phyloP scores from a whole-genome alignment of 2,797 vertebrate species.

The Oreochromis grahami region DNA sequence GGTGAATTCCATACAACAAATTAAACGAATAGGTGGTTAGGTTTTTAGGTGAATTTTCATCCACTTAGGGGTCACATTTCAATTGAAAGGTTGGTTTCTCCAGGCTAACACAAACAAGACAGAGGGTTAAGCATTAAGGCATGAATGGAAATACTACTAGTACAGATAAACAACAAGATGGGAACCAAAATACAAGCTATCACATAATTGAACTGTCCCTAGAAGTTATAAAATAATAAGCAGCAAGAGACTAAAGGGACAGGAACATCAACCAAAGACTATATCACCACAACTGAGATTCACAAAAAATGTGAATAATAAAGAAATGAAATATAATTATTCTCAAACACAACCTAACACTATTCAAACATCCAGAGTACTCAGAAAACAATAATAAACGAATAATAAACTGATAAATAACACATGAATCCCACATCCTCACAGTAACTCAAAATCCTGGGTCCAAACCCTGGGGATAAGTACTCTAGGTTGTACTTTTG shows the following conservation, averaged over 20 bases:
- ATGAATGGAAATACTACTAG: rapidly evolving
- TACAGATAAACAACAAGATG: not conserved
- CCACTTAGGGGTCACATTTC: not conserved
- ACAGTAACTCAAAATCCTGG: not conserved
- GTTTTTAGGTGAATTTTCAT: not conserved
- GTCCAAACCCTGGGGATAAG: not conserved
- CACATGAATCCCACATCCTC: not conserved
- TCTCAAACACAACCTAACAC: not conserved
- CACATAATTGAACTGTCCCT: not conserved
- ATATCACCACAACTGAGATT: not conserved
- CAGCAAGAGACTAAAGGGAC: not conserved
- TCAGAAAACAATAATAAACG: not conserved
- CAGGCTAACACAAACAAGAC: not conserved
- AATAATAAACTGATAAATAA: not conserved
- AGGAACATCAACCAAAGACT: not conserved
- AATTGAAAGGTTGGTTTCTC: not conserved
- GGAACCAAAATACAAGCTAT: not conserved
- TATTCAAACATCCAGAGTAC: not conserved
- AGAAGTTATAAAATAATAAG: not conserved
- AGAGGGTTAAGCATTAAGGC: rapidly evolving
- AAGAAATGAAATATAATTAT: not conserved
- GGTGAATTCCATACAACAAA: not conserved
- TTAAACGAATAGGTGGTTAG: rapidly evolving
- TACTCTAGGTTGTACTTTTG: not conserved
- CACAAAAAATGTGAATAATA: not conserved